phyloP scores from a whole-genome alignment of 2,113 vertebrate species.

The Plestiodon gilberti region DNA sequence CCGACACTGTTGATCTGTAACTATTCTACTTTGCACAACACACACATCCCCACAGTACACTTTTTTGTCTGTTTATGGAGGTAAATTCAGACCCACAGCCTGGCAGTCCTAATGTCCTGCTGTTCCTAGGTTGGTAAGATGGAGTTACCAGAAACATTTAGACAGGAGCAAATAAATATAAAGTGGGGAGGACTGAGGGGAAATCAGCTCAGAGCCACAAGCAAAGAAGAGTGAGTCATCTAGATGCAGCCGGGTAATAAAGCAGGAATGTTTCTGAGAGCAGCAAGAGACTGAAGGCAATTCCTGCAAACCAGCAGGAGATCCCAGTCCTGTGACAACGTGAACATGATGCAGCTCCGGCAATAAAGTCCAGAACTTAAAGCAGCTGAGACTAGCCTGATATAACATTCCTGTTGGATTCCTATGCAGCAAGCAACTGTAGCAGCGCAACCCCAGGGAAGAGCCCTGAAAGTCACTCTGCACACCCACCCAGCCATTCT shows the following conservation, averaged over 20 bases:
- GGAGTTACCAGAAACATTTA: conserved; percentile 10
- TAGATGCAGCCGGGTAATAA: conserved; percentile 44
- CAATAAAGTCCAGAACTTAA: conserved; percentile 13
- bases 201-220: conserved; percentile 13
- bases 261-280: conserved; percentile 39
- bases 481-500: neutral
- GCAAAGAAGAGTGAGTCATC: conserved; percentile 32
- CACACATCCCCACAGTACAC: neutral
- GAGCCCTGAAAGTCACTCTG: neutral
- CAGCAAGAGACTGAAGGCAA: conserved; percentile 14
- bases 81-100: neutral
- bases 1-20: neutral
- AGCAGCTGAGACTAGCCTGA: neutral
- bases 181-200: neutral
- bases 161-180: conserved; percentile 6
- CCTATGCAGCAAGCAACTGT: neutral
- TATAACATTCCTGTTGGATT: conserved; percentile 7
- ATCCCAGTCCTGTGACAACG: neutral
- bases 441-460: neutral
- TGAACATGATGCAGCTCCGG: fast-evolving
- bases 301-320: conserved; percentile 22
- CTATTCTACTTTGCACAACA: neutral
- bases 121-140: neutral
- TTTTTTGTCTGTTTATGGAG: neutral
- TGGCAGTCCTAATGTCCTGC: neutral